Evolutionary conservation across 2,888 invertebrate genomes (phyloP), one percentile per base, ranked within the genome.

Genomic region (Dryadula phaetusa): DNA sequence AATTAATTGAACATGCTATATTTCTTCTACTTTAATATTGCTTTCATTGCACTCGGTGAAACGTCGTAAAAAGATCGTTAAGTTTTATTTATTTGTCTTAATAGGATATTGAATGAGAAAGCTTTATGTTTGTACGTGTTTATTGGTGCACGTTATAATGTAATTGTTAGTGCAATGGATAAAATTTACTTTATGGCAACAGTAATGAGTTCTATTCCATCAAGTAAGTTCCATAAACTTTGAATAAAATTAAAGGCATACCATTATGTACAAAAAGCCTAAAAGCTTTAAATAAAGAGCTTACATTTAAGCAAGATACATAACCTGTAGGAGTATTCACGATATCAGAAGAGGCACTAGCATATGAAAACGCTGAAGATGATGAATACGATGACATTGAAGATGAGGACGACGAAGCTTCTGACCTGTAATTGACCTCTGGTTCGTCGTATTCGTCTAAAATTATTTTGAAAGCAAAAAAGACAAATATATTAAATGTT

Each of bases 381-480:
- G 62, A 34, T 37, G 49, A 25, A 16, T 42, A 37, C 37, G 61
- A 6, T 34, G 61, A 62, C 20, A n/a, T 7, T 54, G 49, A 49
- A 6, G 61, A 61, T 1, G 20, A n/a, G 3, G 37, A 22, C 16
- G 61, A 20, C 5, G 47, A n/a, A 22, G 16, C 47, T 62, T 34
- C 16, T 62, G 62, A 32, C 7, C 3, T 14, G 3, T 5, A 20
- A 2, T 20, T 4, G 4, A 16, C 22, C 22, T 28, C 16, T 8
- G 49, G 47, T 22, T 62, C 22, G 0, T 47, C 22, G 16, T 37
- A 34, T 18, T 37, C 47, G 0, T 49, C 62, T 62, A 34, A 37
- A 62, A 47, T 12, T 12, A n/a, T 73, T 78, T 78, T 70, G 7
- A 44, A 44, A 12, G 7, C 7, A 44, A 44, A 44, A 32, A 1